Evolutionary conservation across 2,797 vertebrate species (phyloP).

Genomic region (Gadopsis marmoratus): DNA sequence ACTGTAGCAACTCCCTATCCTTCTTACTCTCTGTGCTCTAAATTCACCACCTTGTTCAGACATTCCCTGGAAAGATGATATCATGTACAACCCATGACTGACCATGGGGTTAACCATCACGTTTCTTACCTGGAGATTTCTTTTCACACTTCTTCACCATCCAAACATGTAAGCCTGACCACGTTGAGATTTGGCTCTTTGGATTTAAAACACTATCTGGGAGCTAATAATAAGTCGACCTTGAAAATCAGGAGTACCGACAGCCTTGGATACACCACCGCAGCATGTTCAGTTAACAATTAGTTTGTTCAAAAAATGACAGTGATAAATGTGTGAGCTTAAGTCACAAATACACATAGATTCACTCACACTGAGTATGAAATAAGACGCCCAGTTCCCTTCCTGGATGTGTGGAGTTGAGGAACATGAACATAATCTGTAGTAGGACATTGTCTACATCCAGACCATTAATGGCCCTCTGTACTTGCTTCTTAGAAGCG

Average conservation of each 20-base stretch:
- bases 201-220: background rate
- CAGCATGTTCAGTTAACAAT: background rate
- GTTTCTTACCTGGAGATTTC: background rate
- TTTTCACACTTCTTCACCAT: background rate
- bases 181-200: background rate
- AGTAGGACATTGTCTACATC: conserved; percentile 2
- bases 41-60: conserved; percentile 20
- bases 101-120: background rate
- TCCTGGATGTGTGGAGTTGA: background rate
- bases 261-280: background rate
- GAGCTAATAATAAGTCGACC: background rate
- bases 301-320: background rate
- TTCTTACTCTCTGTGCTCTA: conserved; percentile 17
- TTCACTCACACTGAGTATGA: background rate
- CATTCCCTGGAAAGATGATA: background rate
- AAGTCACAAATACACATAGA: background rate
- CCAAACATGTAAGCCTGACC: background rate
- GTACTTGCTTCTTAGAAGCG: background rate
- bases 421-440: conserved; percentile 21
- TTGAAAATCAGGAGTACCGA: background rate
- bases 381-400: background rate
- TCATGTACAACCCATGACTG: background rate
- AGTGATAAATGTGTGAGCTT: background rate
- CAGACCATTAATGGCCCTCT: background rate
- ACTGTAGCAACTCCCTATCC: conserved; percentile 26